Evolutionary conservation across 2,797 vertebrate species (phyloP).

Genomic region (Gymnothorax javanicus): DNA sequence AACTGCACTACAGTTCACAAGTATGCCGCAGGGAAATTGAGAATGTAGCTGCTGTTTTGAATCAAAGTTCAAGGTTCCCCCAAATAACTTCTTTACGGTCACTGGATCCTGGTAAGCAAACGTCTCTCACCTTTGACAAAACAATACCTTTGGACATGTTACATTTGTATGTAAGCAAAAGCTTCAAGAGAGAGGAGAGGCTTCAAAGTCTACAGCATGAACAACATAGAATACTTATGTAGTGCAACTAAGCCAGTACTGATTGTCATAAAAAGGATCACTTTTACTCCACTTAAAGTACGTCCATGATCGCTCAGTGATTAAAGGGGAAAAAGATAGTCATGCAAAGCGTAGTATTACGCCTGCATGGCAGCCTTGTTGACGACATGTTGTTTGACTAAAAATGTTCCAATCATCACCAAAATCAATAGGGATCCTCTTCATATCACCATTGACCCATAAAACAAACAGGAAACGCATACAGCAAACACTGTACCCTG

Average conservation of each 20-base stretch:
- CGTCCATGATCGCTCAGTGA: neutral
- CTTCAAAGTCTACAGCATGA: neutral
- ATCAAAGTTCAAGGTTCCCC: neutral
- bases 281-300: neutral
- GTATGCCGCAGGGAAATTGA: constrained; percentile 33
- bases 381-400: too few relatives aligned
- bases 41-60: neutral
- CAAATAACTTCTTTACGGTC: neutral
- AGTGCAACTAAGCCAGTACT: neutral
- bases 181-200: neutral
- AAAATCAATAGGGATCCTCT: too few relatives aligned
- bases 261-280: neutral
- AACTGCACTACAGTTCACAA: constrained; percentile 27
- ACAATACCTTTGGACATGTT: neutral
- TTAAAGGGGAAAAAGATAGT: neutral
- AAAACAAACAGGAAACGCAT: too few relatives aligned
- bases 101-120: neutral
- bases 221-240: neutral
- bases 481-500: too few relatives aligned
- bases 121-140: neutral
- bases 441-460: too few relatives aligned
- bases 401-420: too few relatives aligned
- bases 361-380: too few relatives aligned
- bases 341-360: too few relatives aligned
- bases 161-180: neutral